phyloP scores from a whole-genome alignment of 2,113 vertebrate genomes.

The Alouatta palliata region DNA sequence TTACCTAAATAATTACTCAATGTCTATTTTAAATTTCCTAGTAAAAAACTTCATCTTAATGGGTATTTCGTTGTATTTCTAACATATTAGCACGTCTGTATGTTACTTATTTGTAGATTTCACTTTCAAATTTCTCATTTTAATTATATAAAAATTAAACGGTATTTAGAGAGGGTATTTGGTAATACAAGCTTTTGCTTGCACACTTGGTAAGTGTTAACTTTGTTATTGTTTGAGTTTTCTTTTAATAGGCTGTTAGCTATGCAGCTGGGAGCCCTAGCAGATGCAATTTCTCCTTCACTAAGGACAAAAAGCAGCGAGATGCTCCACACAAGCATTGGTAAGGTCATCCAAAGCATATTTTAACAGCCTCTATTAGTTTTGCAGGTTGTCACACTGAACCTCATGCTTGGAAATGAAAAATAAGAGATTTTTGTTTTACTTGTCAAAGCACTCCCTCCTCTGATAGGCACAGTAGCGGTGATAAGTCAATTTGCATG shows the following conservation, averaged over 20 bases:
- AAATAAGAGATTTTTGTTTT: background rate
- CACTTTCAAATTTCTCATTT: conserved; percentile 14
- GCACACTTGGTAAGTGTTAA: background rate
- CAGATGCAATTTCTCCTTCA: background rate
- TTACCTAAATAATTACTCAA: background rate
- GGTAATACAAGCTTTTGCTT: conserved; percentile 8
- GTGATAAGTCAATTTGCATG: background rate
- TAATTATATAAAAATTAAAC: background rate
- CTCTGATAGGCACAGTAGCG: background rate
- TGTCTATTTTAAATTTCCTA: background rate
- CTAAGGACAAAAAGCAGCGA: background rate
- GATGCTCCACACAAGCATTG: background rate
- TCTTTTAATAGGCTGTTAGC: background rate
- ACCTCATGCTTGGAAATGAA: background rate
- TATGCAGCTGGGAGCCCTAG: background rate
- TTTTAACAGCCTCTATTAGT: conserved; percentile 5
- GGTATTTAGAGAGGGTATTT: background rate
- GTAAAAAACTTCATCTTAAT: background rate
- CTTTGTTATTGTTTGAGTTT: background rate
- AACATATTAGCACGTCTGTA: background rate
- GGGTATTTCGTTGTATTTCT: background rate
- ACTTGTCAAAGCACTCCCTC: background rate
- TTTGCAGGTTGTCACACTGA: conserved; percentile 24
- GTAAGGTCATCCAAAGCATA: background rate
- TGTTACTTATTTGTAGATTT: background rate